Percentiles rank a stretch among this genome's conserved stretches.
Evolutionary conservation across 2,113 vertebrate genomes (phyloP).

Genomic region (Herpailurus yagouaroundi): DNA sequence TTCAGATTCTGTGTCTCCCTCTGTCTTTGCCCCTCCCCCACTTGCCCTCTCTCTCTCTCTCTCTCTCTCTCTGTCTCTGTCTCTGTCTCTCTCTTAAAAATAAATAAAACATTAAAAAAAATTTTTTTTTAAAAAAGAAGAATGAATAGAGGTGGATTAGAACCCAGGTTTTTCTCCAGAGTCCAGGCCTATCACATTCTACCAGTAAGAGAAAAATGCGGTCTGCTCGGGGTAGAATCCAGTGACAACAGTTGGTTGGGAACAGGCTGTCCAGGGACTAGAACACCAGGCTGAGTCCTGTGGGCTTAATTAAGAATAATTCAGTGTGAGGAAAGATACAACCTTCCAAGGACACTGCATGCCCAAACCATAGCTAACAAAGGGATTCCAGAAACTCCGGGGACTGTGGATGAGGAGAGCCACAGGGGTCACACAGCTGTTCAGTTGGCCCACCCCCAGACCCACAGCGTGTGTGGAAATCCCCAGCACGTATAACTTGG

Average conservation of each 20-base stretch:
- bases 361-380: background rate
- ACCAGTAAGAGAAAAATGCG: background rate
- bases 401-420: background rate
- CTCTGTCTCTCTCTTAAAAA: no score
- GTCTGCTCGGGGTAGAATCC: background rate
- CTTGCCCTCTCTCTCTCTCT: no score
- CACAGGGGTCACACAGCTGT: background rate
- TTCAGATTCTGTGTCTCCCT: no score
- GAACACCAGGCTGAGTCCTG: background rate
- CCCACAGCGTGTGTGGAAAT: background rate
- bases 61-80: no score
- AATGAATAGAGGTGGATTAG: background rate
- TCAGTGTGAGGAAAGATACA: background rate
- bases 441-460: background rate
- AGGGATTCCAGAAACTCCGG: background rate
- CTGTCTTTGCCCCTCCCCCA: no score
- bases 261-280: background rate
- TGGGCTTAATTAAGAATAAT: slow-evolving; percentile 44
- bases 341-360: background rate
- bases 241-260: background rate
- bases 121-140: background rate
- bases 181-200: background rate
- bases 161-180: background rate
- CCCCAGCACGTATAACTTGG: background rate
- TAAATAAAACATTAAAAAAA: no score